Evolutionary conservation across 1,140 invertebrate genomes (phyloP).

Genomic region (Dysdera silvatica): DNA sequence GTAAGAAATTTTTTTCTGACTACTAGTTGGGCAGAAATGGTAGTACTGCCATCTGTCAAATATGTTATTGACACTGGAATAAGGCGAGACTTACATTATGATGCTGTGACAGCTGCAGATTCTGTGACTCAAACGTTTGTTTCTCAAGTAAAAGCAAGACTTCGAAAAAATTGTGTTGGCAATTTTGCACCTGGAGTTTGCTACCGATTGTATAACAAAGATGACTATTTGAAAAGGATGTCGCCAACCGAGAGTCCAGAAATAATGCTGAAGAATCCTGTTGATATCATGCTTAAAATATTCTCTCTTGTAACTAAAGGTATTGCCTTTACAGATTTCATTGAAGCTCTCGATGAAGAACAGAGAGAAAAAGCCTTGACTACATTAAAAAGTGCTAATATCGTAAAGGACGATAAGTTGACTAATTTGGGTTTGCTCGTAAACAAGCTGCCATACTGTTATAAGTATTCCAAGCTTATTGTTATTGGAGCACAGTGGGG

Average conservation of each 20-base stretch:
- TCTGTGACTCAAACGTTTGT: constrained; percentile 4
- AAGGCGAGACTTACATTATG: constrained; percentile 5
- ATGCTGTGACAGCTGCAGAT: constrained; percentile 10
- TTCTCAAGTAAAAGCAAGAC: neutral
- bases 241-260: constrained; percentile 6
- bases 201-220: constrained; percentile 20
- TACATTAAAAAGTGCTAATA: constrained; percentile 7
- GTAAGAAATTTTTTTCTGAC: constrained; percentile 14
- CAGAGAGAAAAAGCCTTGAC: constrained; percentile 2
- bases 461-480: constrained; percentile 22
- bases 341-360: neutral
- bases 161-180: constrained; percentile 9
- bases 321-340: neutral
- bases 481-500: constrained; percentile 13
- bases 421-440: constrained; percentile 12
- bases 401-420: constrained; percentile 9
- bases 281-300: constrained; percentile 20
- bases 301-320: constrained; percentile 2
- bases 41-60: constrained; percentile 5
- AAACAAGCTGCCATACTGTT: constrained; percentile 11
- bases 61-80: constrained; percentile 22
- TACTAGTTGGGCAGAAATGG: constrained; percentile 17
- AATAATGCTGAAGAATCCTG: constrained; percentile 14
- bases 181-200: constrained; percentile 3
- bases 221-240: constrained; percentile 14